These are phyloP conservation scores for Calliopsis andreniformis DNA, from an alignment of 1,140 invertebrate genomes.

Conservation along the genomic window DNA sequence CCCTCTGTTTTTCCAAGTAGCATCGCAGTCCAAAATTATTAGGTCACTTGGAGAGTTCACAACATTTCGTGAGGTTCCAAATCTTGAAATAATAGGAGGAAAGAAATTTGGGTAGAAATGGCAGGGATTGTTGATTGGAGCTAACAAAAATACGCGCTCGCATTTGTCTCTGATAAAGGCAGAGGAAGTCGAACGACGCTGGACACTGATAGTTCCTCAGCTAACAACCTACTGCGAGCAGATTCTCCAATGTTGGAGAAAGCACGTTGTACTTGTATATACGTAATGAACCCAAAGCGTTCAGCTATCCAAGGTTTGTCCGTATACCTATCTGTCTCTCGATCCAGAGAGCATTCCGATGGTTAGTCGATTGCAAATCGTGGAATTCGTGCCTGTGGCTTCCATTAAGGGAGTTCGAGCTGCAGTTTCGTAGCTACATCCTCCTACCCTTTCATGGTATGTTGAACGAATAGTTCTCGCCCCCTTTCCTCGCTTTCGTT, in stretches of 20 bases:
- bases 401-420: conserved; percentile 42
- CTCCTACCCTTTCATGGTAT: conserved; percentile 1
- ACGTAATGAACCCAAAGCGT: conserved; percentile 7
- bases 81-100: no score
- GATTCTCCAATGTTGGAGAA: neutral
- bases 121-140: no score
- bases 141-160: no score
- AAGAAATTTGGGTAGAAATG: no score
- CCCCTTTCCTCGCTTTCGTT: conserved; percentile 12
- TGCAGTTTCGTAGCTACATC: conserved; percentile 24
- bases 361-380: conserved; percentile 45
- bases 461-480: conserved; percentile 1
- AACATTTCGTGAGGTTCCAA: no score
- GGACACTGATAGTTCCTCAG: neutral
- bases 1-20: no score
- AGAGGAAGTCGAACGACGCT: neutral
- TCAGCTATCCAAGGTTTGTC: conserved; percentile 22
- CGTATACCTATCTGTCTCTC: conserved; percentile 47
- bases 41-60: no score
- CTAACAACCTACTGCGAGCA: no score
- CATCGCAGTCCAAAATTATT: no score
- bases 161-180: no score
- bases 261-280: conserved; percentile 2
- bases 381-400: conserved; percentile 45
- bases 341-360: conserved; percentile 44